These are phyloP conservation scores for Mustelus asterias DNA, from an alignment of 2,113 vertebrate species.

Conservation along the genomic window DNA sequence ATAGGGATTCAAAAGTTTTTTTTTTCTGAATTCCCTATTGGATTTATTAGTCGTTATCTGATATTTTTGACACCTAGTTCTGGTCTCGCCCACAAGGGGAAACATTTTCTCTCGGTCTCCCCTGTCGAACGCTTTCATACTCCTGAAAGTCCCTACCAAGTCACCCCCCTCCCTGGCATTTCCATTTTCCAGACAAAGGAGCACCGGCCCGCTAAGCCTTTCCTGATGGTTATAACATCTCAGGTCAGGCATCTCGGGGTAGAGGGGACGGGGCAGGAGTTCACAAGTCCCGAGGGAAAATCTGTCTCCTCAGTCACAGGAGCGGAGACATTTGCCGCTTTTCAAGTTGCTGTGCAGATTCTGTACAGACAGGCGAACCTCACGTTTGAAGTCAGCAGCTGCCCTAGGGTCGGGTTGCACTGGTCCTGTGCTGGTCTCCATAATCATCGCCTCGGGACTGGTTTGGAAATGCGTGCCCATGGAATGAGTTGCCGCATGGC, in stretches of 20 bases:
- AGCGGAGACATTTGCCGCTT: not conserved
- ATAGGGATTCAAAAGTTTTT: not conserved
- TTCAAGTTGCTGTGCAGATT: not conserved
- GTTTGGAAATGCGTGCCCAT: not conserved
- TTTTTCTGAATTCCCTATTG: not conserved
- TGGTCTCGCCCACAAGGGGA: not conserved
- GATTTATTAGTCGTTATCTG: not conserved
- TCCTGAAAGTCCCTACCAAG: not conserved
- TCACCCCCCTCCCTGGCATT: not conserved
- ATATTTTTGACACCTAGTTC: not conserved
- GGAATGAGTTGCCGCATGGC: not conserved
- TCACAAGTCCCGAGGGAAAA: not conserved
- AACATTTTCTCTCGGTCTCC: not conserved
- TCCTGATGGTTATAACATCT: not conserved
- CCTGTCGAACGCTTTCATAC: not conserved
- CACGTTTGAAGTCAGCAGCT: not conserved
- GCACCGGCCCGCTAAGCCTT: not conserved
- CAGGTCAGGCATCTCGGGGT: not conserved
- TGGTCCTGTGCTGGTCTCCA: not conserved
- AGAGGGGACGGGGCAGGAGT: not conserved
- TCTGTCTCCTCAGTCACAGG: not conserved
- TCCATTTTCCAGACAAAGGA: not conserved
- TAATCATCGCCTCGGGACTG: not conserved
- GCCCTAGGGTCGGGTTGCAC: not conserved
- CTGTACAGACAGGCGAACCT: not conserved